Percentiles rank a stretch among this genome's conserved stretches.
Evolutionary conservation across 2,888 invertebrate species (phyloP).

Genomic region (Patella depressa): DNA sequence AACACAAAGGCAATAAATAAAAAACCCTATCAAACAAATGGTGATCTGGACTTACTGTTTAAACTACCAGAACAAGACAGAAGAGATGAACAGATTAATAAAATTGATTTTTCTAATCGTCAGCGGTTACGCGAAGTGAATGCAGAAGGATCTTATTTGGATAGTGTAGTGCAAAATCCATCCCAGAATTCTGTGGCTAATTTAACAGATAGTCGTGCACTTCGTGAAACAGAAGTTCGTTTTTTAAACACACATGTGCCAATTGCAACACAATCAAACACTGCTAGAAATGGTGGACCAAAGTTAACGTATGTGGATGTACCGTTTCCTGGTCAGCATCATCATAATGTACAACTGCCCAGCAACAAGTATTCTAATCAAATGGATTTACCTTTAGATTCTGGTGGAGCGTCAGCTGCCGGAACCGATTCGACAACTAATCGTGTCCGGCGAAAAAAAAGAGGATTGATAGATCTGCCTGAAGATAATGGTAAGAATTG

Average conservation of each 20-base stretch:
- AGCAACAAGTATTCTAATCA: neutral
- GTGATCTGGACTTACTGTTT: neutral
- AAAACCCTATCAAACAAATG: neutral
- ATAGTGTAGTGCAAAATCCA: slow-evolving; percentile 28
- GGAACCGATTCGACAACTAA: slow-evolving; percentile 18
- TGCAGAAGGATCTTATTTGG: slow-evolving; percentile 44
- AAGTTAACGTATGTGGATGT: slow-evolving; percentile 51
- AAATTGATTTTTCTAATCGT: slow-evolving; percentile 42
- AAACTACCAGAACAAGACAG: neutral
- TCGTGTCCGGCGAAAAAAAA: slow-evolving; percentile 21
- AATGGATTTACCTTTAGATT: neutral
- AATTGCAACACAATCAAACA: slow-evolving; percentile 6
- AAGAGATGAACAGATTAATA: neutral
- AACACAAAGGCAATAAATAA: neutral
- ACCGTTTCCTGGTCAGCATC: slow-evolving; percentile 38
- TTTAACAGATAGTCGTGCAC: slow-evolving; percentile 54
- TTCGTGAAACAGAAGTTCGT: slow-evolving; percentile 59
- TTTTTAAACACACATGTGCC: slow-evolving; percentile 54
- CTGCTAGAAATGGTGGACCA: slow-evolving; percentile 13
- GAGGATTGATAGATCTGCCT: slow-evolving; percentile 28
- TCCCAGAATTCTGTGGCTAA: slow-evolving; percentile 40
- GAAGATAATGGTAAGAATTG: slow-evolving; percentile 25
- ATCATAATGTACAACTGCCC: neutral
- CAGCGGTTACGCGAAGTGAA: slow-evolving; percentile 43
- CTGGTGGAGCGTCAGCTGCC: slow-evolving; percentile 6